Percentiles rank a stretch among this genome's conserved stretches.
These are phyloP conservation scores for Ectropis crepuscularia DNA, from an alignment of 2,888 invertebrate species.

Conservation along the genomic window DNA sequence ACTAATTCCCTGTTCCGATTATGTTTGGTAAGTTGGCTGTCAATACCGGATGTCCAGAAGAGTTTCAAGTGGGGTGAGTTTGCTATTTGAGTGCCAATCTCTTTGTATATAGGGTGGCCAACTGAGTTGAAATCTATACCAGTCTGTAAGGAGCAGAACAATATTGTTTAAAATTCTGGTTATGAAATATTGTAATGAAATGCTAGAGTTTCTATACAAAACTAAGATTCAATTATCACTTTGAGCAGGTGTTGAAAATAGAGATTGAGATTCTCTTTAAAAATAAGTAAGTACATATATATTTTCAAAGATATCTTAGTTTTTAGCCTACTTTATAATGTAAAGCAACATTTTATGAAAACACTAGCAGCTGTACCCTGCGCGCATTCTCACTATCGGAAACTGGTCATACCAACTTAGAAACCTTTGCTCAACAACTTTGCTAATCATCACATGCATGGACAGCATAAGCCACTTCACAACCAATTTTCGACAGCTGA, in stretches of 20 bases:
- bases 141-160: constrained; percentile 73
- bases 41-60: constrained; percentile 84
- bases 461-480: no score
- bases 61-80: constrained; percentile 76
- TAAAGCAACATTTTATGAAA: no score
- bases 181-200: background rate
- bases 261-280: no score
- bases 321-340: no score
- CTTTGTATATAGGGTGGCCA: constrained; percentile 87
- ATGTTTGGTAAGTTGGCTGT: constrained; percentile 72
- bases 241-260: no score
- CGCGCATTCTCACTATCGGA: no score
- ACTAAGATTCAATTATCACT: background rate
- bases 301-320: no score
- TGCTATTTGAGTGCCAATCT: constrained; percentile 83
- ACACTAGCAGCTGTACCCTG: no score
- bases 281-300: no score
- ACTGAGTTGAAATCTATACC: constrained; percentile 84
- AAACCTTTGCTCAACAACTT: no score
- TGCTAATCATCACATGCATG: no score
- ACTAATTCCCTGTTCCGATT: constrained; percentile 86
- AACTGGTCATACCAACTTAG: no score
- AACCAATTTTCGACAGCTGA: background rate
- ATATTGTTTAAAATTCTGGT: background rate
- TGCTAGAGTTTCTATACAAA: background rate